Conservation (phyloP, 2,797 vertebrate species). For the Hyperoplus immaculatus region DNA sequence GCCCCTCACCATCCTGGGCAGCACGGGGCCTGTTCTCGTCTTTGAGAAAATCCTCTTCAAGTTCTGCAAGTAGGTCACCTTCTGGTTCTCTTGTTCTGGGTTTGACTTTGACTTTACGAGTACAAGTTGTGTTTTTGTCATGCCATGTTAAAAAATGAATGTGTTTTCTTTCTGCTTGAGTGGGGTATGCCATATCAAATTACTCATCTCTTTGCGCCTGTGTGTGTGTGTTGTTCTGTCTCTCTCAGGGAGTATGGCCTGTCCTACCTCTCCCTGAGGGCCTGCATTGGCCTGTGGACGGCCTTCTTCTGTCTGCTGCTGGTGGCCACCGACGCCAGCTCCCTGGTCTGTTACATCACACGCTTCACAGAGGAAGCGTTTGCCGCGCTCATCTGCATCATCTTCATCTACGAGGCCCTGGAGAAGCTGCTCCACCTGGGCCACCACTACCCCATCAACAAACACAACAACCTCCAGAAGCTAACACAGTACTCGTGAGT, state of each 20-base stretch:
- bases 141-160: background rate
- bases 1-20: conserved; percentile 97
- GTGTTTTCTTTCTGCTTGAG: conserved; percentile 26
- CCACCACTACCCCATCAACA: conserved; percentile 96
- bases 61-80: conserved; percentile 95
- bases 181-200: conserved; percentile 4
- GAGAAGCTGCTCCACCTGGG: conserved; percentile 98
- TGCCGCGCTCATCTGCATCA: conserved; percentile 98
- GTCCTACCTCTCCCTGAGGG: conserved; percentile 96
- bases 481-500: conserved; percentile 97
- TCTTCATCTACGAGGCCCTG: conserved; percentile 99
- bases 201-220: background rate
- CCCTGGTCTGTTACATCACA: conserved; percentile 98
- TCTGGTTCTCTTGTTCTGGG: background rate
- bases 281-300: conserved; percentile 98
- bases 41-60: conserved; percentile 99
- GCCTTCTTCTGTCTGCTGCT: conserved; percentile 95
- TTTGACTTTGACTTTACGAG: too few species aligned
- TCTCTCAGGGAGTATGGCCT: conserved; percentile 91
- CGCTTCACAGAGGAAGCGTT: conserved; percentile 99
- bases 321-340: conserved; percentile 98
- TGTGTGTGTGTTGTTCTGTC: conserved; percentile 9
- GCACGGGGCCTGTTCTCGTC: conserved; percentile 97
- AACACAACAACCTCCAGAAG: conserved; percentile 94
- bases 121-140: background rate